Percentiles rank a stretch among this genome's conserved stretches.
Evolutionary conservation across 2,888 invertebrate species (phyloP).

Genomic region (Cheilosia vulpina): DNA sequence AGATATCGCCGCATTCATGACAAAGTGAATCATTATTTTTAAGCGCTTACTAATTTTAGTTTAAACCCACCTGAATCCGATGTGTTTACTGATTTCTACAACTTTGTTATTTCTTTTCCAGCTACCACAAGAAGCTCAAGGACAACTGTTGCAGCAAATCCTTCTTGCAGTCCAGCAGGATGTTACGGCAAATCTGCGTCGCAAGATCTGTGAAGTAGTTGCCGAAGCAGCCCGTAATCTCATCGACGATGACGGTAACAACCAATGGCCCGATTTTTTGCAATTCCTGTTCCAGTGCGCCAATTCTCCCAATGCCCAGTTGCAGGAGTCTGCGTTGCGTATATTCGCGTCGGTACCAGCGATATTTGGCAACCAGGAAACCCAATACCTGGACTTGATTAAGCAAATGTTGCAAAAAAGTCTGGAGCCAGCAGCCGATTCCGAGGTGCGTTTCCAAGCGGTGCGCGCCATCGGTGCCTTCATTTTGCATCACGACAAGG

Average conservation of each 20-base stretch:
- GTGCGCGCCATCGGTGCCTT: constrained; percentile 94
- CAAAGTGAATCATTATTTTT: too few relatives aligned
- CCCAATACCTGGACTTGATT: constrained; percentile 95
- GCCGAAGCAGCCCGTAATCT: constrained; percentile 98
- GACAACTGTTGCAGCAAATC: constrained; percentile 93
- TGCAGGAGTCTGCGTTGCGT: constrained; percentile 96
- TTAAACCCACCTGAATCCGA: too few relatives aligned
- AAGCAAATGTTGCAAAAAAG: constrained; percentile 97
- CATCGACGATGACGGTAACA: constrained; percentile 97
- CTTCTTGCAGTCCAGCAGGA: constrained; percentile 93
- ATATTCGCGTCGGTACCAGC: constrained; percentile 99
- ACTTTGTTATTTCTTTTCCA: constrained; percentile 76
- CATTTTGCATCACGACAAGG: constrained; percentile 93
- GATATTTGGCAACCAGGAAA: constrained; percentile 97
- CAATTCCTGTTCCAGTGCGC: constrained; percentile 98
- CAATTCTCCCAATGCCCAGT: constrained; percentile 90
- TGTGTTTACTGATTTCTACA: background rate
- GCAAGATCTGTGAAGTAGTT: constrained; percentile 97
- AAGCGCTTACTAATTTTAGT: too few relatives aligned
- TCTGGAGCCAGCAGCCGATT: constrained; percentile 88
- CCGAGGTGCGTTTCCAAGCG: constrained; percentile 91
- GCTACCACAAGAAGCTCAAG: constrained; percentile 92
- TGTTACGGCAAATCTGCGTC: constrained; percentile 90
- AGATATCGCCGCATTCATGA: too few relatives aligned
- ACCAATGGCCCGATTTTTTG: constrained; percentile 98